phyloP scores from a whole-genome alignment of 2,113 vertebrate species.

The Pteruthius melanotis region DNA sequence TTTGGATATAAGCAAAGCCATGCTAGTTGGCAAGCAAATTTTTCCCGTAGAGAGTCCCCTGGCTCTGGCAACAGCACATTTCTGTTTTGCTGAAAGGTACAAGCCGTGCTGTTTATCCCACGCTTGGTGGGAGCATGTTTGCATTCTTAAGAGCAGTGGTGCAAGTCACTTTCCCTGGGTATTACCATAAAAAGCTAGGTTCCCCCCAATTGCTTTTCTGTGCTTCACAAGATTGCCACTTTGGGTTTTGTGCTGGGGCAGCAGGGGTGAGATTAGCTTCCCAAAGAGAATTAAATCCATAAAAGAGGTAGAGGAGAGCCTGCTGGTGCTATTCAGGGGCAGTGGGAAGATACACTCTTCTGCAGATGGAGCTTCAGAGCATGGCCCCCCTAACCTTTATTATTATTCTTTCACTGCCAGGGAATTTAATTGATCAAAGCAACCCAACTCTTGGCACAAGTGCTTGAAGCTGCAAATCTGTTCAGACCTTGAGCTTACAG shows the following conservation, averaged over 20 bases:
- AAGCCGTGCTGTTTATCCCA: not conserved
- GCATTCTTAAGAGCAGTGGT: slow-evolving; percentile 43
- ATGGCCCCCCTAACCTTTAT: not conserved
- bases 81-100: slow-evolving; percentile 18
- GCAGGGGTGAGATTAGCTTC: slow-evolving; percentile 56
- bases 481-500: not conserved
- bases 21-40: not conserved
- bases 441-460: slow-evolving; percentile 45
- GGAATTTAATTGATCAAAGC: slow-evolving; percentile 64
- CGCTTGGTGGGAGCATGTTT: not conserved
- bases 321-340: slow-evolving; percentile 52
- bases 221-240: slow-evolving; percentile 55
- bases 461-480: slow-evolving; percentile 24
- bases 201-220: slow-evolving; percentile 41
- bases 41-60: not conserved
- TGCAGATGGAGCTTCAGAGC: slow-evolving; percentile 23
- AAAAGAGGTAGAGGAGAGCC: slow-evolving; percentile 27
- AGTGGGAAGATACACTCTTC: slow-evolving; percentile 45
- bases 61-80: rapidly evolving
- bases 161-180: slow-evolving; percentile 27
- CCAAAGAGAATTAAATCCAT: slow-evolving; percentile 57
- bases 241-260: slow-evolving; percentile 52
- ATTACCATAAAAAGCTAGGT: slow-evolving; percentile 42
- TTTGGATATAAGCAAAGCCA: not conserved
- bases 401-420: slow-evolving; percentile 39